phyloP scores from a whole-genome alignment of 2,113 vertebrate genomes.

The Melanostigma gelatinosum region DNA sequence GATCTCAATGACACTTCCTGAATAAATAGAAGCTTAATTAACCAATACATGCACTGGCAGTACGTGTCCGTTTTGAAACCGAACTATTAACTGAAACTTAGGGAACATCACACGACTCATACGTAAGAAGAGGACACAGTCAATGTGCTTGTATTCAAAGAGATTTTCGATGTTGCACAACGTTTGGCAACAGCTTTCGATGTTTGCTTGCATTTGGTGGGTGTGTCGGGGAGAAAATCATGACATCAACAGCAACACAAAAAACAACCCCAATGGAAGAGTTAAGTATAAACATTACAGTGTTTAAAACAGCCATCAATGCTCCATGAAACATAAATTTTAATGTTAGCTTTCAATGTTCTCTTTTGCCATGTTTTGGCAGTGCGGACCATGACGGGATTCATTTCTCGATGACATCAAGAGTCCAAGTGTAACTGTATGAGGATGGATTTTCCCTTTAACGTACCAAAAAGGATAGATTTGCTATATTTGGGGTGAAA shows the following conservation, averaged over 20 bases:
- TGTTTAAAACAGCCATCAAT: conserved; percentile 16
- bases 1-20: background rate
- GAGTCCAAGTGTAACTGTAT: conserved; percentile 26
- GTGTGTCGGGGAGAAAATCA: conserved; percentile 35
- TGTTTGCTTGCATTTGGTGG: conserved; percentile 31
- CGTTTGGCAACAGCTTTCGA: background rate
- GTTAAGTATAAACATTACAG: conserved; percentile 30
- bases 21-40: conserved; percentile 4
- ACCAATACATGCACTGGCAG: background rate
- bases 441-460: conserved; percentile 36
- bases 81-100: background rate
- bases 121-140: background rate
- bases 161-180: conserved; percentile 3
- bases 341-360: conserved; percentile 41
- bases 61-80: background rate
- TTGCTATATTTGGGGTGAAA: background rate
- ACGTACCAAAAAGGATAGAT: conserved; percentile 23
- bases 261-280: conserved; percentile 2
- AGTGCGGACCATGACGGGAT: conserved; percentile 4
- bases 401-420: conserved; percentile 27
- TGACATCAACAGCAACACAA: conserved; percentile 17
- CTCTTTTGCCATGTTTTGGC: conserved; percentile 22
- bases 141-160: background rate
- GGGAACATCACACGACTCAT: background rate
- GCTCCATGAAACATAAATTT: conserved; percentile 24